These are phyloP conservation scores for Syngnathus floridae DNA, from an alignment of 2,113 vertebrate genomes.

Conservation along the genomic window DNA sequence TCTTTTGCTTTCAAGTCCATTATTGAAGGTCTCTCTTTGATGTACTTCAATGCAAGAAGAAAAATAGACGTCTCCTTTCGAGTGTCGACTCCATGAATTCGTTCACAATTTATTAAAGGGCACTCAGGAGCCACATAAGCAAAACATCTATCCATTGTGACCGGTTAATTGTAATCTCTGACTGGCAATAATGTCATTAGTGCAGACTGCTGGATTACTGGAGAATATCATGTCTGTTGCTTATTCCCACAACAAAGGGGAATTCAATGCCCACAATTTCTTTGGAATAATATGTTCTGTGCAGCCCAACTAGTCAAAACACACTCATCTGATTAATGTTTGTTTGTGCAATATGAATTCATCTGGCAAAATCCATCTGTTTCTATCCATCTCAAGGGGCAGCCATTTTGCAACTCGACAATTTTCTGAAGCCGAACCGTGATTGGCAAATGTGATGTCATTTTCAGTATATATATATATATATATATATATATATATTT, in stretches of 20 bases:
- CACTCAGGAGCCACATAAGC: neutral
- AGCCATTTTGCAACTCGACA: too few species aligned
- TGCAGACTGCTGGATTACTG: neutral
- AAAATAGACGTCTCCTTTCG: neutral
- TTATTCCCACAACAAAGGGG: neutral
- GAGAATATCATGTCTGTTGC: neutral
- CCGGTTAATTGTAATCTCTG: neutral
- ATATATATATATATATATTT: conserved; percentile 22
- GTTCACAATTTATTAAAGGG: neutral
- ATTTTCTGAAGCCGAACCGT: too few species aligned
- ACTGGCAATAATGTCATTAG: neutral
- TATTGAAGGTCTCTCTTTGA: neutral
- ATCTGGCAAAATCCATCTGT: neutral
- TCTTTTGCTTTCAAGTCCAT: neutral
- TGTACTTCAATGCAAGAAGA: neutral
- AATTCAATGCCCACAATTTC: too few species aligned
- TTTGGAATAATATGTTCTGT: too few species aligned
- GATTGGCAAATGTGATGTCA: too few species aligned
- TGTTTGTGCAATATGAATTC: too few species aligned
- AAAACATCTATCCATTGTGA: neutral
- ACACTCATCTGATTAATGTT: too few species aligned
- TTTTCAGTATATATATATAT: neutral
- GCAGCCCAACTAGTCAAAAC: too few species aligned
- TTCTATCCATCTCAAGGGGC: neutral
- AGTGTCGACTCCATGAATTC: neutral